Base-by-base conservation (phyloP, 2,113 vertebrate species). In the Triplophysa tibetana region DNA sequence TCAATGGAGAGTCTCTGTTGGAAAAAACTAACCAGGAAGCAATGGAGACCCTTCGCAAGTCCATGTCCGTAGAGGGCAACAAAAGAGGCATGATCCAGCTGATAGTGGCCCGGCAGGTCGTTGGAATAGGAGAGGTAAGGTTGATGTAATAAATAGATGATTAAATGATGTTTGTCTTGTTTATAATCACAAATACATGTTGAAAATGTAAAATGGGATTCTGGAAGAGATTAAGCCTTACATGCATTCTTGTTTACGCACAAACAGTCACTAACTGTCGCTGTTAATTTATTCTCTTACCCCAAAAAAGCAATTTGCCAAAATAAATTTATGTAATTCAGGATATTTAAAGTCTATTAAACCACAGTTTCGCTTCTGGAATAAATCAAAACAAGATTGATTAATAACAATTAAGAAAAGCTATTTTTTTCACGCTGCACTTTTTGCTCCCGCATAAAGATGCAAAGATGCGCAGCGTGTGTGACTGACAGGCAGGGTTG, bases 51-150 rank as follows among this genome's bases (percentile, higher is more conserved):
- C 93, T 99, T 21, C 90, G 98, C 73, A 94, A 91, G 58, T 99
- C 98, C 76, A 99, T 99, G 98, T 99, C 97, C 23, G 93, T 96
- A 0, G 97, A 99, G 83, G 95, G 98, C 82, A 99, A 99, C 90
- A 97, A 94, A 81, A 92, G 97, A 14, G 98, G 98, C 80, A 97
- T 97, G 97, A 99, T 99, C 85, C 97, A 99, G 89, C 96, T 99
- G 72, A 96, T 99, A 41, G 96, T 99, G 60, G 97, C 97, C 0
- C 93, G 98, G 63, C 85, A 92, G 85, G 86, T 96, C 88, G 89
- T 88, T 85, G 95, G 93, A 87, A 89, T 90, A 86, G 92, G 84
- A 68, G 95, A 98, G 96, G 98, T 98, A 95, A 38, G 87, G 83
- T 68, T 4, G 54, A n/a, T 19, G 14, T 52, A 17, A 52, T 52